Conservation (phyloP, 2,113 vertebrate genomes). For the Seriola aureovittata region DNA sequence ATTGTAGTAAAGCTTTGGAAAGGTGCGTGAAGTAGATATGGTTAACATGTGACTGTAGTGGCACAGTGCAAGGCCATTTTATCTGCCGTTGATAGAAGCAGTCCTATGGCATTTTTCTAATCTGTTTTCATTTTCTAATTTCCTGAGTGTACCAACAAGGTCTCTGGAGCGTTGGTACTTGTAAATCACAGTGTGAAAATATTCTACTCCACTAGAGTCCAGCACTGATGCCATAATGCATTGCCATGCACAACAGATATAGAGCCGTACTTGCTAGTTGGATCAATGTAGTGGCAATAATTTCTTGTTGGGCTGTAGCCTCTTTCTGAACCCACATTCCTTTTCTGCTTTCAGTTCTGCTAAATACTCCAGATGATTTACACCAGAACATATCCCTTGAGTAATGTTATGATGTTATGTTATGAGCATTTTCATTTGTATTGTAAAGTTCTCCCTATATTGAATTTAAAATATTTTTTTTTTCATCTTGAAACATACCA, state of each 20-base stretch:
- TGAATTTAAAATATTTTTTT: background rate
- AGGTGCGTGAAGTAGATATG: conserved; percentile 59
- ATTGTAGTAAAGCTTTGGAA: conserved; percentile 53
- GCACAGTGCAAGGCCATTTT: conserved; percentile 42
- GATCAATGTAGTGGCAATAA: background rate
- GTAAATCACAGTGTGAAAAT: conserved; percentile 62
- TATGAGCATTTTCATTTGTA: background rate
- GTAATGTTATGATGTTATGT: background rate
- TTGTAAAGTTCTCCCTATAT: background rate
- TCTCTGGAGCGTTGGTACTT: conserved; percentile 55
- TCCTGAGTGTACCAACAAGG: conserved; percentile 66
- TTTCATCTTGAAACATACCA: conserved; percentile 4
- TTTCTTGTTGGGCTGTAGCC: conserved; percentile 9
- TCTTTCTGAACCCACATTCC: background rate
- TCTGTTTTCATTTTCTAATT: conserved; percentile 76
- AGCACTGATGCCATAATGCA: conserved; percentile 22
- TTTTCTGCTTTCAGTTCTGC: background rate
- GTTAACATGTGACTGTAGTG: conserved; percentile 57
- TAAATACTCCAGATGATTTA: background rate
- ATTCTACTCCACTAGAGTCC: conserved; percentile 29
- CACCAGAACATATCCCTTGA: background rate
- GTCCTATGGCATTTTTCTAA: conserved; percentile 66
- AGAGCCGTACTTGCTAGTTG: background rate
- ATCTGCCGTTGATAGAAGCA: conserved; percentile 56
- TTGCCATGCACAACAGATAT: conserved; percentile 20